A percentile compares a stretch with the other conserved stretches of the same genome.
Conservation (phyloP, 2,888 invertebrate genomes). For the Anticlea derivata region DNA sequence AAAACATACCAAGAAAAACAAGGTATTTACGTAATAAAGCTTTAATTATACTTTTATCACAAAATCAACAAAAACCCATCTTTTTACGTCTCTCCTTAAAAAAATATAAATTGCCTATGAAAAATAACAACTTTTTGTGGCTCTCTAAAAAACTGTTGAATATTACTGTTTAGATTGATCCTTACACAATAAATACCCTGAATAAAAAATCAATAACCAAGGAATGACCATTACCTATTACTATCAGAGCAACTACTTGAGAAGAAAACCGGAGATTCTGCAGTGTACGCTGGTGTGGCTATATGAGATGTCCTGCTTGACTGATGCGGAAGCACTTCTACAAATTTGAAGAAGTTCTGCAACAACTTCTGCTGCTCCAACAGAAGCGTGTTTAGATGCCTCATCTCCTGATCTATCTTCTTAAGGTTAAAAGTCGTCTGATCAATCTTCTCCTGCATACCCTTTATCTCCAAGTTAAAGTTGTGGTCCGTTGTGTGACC, state of each 20-base stretch:
- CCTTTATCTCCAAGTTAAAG: constrained; percentile 83
- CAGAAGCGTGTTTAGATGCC: constrained; percentile 84
- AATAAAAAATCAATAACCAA: background rate
- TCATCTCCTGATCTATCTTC: constrained; percentile 87
- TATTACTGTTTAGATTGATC: no score
- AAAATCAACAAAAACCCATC: background rate
- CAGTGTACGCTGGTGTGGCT: constrained; percentile 48
- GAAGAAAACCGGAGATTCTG: constrained; percentile 68
- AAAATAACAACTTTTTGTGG: no score
- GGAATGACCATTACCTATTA: constrained; percentile 4
- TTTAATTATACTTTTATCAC: background rate
- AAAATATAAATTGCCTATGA: no score
- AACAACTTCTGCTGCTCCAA: constrained; percentile 71
- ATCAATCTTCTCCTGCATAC: constrained; percentile 87
- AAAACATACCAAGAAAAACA: no score
- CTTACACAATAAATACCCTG: constrained; percentile 10
- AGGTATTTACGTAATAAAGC: no score
- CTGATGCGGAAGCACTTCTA: constrained; percentile 51
- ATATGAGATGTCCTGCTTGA: constrained; percentile 39
- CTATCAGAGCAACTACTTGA: constrained; percentile 32
- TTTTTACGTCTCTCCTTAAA: no score
- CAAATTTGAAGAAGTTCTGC: constrained; percentile 62
- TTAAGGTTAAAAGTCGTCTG: constrained; percentile 88
- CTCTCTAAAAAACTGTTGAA: no score
- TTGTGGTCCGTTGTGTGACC: constrained; percentile 66